Conservation (phyloP, 2,797 vertebrate genomes). For the Rhinoraja longicauda region DNA sequence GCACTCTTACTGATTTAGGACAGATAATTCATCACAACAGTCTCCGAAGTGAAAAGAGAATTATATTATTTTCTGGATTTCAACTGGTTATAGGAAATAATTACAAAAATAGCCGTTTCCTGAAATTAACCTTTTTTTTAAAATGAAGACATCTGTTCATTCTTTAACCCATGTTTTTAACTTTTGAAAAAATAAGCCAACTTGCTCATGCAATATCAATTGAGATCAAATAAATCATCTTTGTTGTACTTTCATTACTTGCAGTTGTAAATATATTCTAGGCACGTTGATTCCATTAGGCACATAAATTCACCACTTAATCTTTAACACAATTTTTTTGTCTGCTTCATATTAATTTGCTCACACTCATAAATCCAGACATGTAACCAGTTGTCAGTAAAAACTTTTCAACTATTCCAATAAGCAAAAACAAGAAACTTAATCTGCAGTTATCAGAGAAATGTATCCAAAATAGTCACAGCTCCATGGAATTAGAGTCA, state of each 20-base stretch:
- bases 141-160: background rate
- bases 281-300: background rate
- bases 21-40: too few species aligned
- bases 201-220: background rate
- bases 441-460: background rate
- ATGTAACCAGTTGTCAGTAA: background rate
- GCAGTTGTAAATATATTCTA: background rate
- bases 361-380: background rate
- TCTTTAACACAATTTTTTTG: background rate
- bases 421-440: background rate
- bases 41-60: background rate
- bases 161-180: background rate
- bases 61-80: background rate
- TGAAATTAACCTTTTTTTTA: background rate
- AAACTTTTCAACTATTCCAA: background rate
- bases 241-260: background rate
- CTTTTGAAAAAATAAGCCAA: background rate
- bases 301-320: background rate
- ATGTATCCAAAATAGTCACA: background rate
- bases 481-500: background rate
- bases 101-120: background rate
- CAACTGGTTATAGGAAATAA: slow-evolving; percentile 4
- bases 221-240: slow-evolving; percentile 1
- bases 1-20: background rate
- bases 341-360: background rate